phyloP scores from a whole-genome alignment of 2,113 vertebrate genomes.

The Carassius auratus region DNA sequence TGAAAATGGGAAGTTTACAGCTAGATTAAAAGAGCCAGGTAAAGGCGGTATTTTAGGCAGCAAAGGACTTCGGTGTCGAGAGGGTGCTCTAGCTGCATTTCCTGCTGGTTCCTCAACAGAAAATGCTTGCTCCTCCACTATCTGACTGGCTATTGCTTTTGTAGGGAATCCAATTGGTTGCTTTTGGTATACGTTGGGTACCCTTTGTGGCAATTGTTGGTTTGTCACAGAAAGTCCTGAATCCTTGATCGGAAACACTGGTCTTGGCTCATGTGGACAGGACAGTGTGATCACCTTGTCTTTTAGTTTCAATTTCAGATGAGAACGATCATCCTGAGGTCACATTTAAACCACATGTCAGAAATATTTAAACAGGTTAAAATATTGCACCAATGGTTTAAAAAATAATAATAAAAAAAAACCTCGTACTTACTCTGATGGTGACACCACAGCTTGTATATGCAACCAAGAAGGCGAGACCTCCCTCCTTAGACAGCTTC shows the following conservation, averaged over 20 bases:
- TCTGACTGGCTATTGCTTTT: background rate
- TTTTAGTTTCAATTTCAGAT: slow-evolving; percentile 5
- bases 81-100: background rate
- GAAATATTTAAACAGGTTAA: background rate
- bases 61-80: no score
- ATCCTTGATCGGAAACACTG: background rate
- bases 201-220: background rate
- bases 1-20: no score
- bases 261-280: background rate
- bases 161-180: background rate
- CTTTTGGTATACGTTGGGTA: background rate
- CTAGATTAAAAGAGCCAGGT: no score
- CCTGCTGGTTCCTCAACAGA: background rate
- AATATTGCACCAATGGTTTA: no score
- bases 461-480: background rate
- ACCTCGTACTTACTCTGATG: background rate
- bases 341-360: background rate
- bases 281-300: background rate
- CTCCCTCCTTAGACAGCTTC: background rate
- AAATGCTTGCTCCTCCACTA: background rate
- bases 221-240: background rate
- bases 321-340: background rate
- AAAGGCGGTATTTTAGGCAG: no score
- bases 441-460: slow-evolving; percentile 15
- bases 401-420: background rate